A percentile compares a stretch with the other conserved stretches of the same genome.
These are phyloP conservation scores for Riparia riparia DNA, from an alignment of 2,113 vertebrate species.

Conservation along the genomic window DNA sequence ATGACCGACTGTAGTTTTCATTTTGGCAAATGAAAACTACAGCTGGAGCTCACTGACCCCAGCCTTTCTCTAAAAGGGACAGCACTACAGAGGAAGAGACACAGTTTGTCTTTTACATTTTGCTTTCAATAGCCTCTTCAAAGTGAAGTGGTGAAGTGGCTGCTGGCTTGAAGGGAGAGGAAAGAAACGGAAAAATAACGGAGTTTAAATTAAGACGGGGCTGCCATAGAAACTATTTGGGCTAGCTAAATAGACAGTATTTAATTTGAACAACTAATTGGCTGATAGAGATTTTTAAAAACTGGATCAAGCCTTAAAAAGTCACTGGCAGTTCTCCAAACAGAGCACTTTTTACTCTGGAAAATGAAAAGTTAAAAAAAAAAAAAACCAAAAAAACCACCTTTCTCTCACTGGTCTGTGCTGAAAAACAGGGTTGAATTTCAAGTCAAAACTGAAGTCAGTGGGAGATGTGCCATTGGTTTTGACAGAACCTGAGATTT, in stretches of 20 bases:
- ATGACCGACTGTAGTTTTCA: not conserved
- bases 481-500: not conserved
- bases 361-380: not conserved
- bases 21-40: not conserved
- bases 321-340: not conserved
- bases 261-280: constrained; percentile 21
- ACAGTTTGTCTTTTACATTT: not conserved
- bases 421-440: not conserved
- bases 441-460: not conserved
- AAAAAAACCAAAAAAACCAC: not conserved
- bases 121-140: constrained; percentile 36
- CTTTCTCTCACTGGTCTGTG: not conserved
- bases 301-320: not conserved
- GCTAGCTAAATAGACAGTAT: not conserved
- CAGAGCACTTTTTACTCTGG: not conserved
- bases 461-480: not conserved
- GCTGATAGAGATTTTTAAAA: not conserved
- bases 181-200: constrained; percentile 6
- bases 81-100: not conserved
- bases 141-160: not conserved
- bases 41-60: not conserved
- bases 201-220: not conserved
- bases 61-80: not conserved
- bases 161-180: not conserved
- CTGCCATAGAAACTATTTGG: constrained; percentile 34